Conservation (phyloP, 2,113 vertebrate genomes). For the Crypturellus undulatus region DNA sequence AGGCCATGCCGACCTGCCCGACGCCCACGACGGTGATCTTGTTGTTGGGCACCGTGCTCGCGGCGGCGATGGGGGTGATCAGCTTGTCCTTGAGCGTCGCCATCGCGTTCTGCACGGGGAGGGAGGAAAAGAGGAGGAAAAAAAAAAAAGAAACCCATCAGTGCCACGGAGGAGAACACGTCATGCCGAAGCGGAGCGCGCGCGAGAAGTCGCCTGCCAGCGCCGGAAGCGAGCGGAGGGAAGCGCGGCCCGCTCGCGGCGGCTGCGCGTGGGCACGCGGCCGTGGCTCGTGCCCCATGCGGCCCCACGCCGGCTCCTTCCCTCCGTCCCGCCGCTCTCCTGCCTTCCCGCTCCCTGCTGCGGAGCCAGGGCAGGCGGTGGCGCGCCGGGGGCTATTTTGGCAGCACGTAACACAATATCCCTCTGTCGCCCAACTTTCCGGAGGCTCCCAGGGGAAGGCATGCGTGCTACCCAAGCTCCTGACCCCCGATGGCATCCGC, state of each 20-base stretch:
- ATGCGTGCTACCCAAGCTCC: rapidly evolving
- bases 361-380: neutral
- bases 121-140: no score
- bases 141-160: no score
- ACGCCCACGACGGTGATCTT: constrained; percentile 95
- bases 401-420: rapidly evolving
- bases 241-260: rapidly evolving
- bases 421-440: rapidly evolving
- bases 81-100: constrained; percentile 90
- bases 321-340: no score
- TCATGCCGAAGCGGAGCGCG: rapidly evolving
- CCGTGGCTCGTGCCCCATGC: neutral
- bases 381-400: no score
- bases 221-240: neutral
- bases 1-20: constrained; percentile 96
- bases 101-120: constrained; percentile 79
- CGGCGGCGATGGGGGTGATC: constrained; percentile 78
- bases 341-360: no score
- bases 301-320: neutral
- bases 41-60: constrained; percentile 79
- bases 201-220: neutral
- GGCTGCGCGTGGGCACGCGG: neutral
- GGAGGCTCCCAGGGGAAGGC: neutral
- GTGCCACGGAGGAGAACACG: neutral
- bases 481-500: rapidly evolving